Conservation (phyloP, 2,113 vertebrate species). For the Daboia siamensis region DNA sequence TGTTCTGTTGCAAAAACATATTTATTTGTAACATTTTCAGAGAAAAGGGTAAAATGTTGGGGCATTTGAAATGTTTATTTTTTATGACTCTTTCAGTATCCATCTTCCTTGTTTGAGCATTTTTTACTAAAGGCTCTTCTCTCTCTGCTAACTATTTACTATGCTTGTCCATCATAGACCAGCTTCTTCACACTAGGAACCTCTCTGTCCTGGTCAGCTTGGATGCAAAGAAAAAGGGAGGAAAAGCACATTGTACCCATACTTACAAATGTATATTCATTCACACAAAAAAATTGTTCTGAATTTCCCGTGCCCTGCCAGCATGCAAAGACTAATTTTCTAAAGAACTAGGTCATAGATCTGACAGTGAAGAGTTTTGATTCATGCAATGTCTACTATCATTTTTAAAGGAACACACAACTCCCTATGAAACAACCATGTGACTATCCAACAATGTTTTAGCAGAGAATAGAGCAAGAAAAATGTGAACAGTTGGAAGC, state of each 20-base stretch:
- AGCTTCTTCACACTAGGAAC: neutral
- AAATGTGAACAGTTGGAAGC: neutral
- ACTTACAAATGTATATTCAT: neutral
- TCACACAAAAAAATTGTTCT: neutral
- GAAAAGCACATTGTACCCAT: neutral
- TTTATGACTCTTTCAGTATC: neutral
- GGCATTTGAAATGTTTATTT: neutral
- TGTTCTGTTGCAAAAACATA: neutral
- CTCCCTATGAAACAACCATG: neutral
- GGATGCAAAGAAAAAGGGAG: neutral
- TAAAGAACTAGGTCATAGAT: neutral
- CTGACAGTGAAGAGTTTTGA: neutral
- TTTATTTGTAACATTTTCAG: neutral
- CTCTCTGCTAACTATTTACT: neutral
- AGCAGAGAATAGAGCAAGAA: too few species aligned
- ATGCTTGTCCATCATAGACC: neutral
- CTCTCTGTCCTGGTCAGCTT: neutral
- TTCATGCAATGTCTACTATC: neutral
- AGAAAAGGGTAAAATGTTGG: neutral
- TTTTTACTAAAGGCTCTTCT: neutral
- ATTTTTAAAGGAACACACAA: neutral
- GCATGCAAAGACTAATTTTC: neutral
- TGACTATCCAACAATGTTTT: neutral
- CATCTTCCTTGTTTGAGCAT: neutral
- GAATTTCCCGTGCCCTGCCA: neutral